Evolutionary conservation across 1,140 invertebrate species (phyloP).

Genomic region (Drosophila tani): DNA sequence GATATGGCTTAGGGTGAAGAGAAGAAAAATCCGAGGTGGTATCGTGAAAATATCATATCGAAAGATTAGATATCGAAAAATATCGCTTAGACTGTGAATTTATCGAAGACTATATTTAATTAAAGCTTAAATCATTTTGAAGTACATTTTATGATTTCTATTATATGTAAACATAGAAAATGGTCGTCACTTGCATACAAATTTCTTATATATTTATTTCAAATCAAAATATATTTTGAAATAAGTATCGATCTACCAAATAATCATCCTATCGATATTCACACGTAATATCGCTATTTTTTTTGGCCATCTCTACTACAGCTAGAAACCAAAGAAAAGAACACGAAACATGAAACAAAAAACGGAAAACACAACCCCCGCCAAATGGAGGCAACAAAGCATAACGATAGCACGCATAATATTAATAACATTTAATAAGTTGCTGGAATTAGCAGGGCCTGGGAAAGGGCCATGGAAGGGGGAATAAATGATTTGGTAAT

Average conservation of each 20-base stretch:
- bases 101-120: no score
- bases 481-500: slow-evolving; percentile 52
- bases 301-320: not conserved
- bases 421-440: slow-evolving; percentile 81
- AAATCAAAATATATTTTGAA: no score
- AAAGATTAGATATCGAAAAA: not conserved
- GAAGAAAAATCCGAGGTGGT: not conserved
- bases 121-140: no score
- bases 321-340: slow-evolving; percentile 23
- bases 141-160: no score
- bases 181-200: no score
- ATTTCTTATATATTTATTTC: no score
- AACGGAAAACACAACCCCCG: slow-evolving; percentile 19
- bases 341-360: slow-evolving; percentile 25
- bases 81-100: not conserved
- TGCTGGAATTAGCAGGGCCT: slow-evolving; percentile 61
- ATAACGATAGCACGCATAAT: slow-evolving; percentile 58
- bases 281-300: no score
- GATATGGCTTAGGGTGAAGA: slow-evolving; percentile 38
- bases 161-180: no score
- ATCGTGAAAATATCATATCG: not conserved
- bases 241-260: no score
- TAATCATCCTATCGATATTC: not conserved
- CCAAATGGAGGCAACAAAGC: slow-evolving; percentile 31
- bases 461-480: not conserved